phyloP scores from a whole-genome alignment of 1,140 invertebrate genomes.

The Pseudomyrmex concolor region DNA sequence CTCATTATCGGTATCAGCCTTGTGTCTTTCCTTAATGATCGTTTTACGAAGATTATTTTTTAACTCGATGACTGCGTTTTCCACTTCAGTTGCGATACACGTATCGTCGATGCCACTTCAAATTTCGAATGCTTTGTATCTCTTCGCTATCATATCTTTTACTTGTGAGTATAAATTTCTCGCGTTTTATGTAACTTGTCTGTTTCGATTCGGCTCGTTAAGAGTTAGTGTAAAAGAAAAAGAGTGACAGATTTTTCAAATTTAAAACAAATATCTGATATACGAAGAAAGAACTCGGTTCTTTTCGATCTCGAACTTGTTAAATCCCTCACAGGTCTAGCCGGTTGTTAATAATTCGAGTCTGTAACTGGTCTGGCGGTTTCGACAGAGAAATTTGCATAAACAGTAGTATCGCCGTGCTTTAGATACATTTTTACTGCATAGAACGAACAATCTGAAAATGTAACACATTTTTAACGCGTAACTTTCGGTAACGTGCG shows the following conservation, averaged over 20 bases:
- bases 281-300: neutral
- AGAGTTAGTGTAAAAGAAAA: neutral
- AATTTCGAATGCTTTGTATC: neutral
- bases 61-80: constrained; percentile 14
- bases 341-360: neutral
- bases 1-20: constrained; percentile 74
- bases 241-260: no score
- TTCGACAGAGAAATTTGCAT: constrained; percentile 17
- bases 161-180: constrained; percentile 26
- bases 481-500: no score
- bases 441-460: no score
- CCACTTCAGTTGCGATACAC: constrained; percentile 9
- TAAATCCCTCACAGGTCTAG: constrained; percentile 39
- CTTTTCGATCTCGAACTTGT: constrained; percentile 46
- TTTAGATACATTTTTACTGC: no score
- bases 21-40: constrained; percentile 57
- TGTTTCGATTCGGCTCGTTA: neutral
- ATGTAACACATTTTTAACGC: no score
- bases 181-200: neutral
- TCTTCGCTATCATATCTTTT: neutral
- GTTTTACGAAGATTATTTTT: neutral
- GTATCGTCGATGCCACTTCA: neutral
- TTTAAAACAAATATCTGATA: neutral
- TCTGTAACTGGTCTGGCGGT: no score
- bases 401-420: neutral